Evolutionary conservation across 2,888 invertebrate species (phyloP), one percentile per base, ranked within the genome.

Genomic region (Philereme vetulata): DNA sequence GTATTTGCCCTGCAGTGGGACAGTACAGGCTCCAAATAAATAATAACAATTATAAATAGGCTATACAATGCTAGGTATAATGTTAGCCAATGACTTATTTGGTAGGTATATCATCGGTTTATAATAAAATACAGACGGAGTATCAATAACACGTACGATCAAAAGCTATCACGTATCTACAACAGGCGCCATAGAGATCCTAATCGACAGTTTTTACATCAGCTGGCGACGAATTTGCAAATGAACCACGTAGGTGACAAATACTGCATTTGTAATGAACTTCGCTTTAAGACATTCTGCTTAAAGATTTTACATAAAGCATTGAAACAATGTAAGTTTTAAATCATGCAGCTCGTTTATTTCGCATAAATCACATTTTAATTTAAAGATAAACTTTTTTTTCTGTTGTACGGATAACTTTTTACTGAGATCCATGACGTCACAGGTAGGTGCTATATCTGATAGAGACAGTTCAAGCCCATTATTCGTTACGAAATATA

Each of bases 111-210:
- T 21, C 21, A 21, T 21, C 8, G 36, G 4, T 4, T 40, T 4
- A 4, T 9, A 9, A 40, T 5, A 50, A 50, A 40, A 50, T 9
- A 4, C 8, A 50, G 42, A 42, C 43, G 11, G 10, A 11, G 11
- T 50, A 65, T 62, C 57, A 56, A 64, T 72, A 62, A 68, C 42
- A 56, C 66, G 52, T 57, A 56, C 59, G 53, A 70, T 68, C 64
- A 62, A 65, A 69, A 74, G 51, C 52, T 56, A 68, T 71, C 75
- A 77, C 73, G 70, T 69, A 62, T 57, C 52, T 40, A 64, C 68
- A 65, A 70, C 70, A 73, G 71, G 70, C 70, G 76, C 70, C 71
- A 61, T 64, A 64, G 62, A 68, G 64, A 68, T 76, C 65, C 70
- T 53, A 72, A 72, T 72, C 67, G 33, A 53, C 56, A 56, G 64